Evolutionary conservation across 2,113 vertebrate species (phyloP).

Genomic region (Amblyornis subalaris): DNA sequence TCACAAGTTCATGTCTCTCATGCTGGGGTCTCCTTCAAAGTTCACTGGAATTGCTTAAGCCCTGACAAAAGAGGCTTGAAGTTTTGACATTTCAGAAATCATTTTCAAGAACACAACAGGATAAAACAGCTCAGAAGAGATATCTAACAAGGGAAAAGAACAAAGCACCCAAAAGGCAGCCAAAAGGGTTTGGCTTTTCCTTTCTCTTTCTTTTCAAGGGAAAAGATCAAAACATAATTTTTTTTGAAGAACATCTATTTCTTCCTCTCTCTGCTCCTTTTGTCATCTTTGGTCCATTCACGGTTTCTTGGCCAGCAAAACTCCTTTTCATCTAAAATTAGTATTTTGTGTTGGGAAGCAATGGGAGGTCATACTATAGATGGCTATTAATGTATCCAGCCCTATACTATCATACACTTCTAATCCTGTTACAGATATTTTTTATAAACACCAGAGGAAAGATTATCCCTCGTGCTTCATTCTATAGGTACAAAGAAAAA

Average conservation of each 20-base stretch:
- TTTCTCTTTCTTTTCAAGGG: not conserved
- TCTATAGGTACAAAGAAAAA: conserved; percentile 6
- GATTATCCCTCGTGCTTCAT: not conserved
- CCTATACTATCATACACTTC: not conserved
- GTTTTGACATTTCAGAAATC: conserved; percentile 63
- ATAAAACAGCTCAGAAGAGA: conserved; percentile 51
- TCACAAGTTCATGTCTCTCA: conserved; percentile 41
- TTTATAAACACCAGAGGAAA: not conserved
- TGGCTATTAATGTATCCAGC: not conserved
- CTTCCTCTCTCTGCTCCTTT: not conserved
- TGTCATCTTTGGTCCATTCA: conserved; percentile 26
- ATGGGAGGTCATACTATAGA: not conserved
- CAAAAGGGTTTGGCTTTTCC: conserved; percentile 17
- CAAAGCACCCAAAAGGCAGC: conserved; percentile 52
- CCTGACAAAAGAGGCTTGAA: conserved; percentile 61
- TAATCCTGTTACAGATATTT: not conserved
- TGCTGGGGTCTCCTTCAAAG: conserved; percentile 59
- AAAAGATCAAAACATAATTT: conserved; percentile 16
- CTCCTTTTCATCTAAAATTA: conserved; percentile 50
- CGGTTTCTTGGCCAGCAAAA: not conserved
- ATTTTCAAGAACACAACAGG: conserved; percentile 54
- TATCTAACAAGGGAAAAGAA: conserved; percentile 54
- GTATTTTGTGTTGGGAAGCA: not conserved
- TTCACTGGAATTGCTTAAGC: conserved; percentile 56
- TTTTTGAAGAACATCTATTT: conserved; percentile 25